Evolutionary conservation across 2,888 invertebrate genomes (phyloP).

Genomic region (Ethmia dodecea): DNA sequence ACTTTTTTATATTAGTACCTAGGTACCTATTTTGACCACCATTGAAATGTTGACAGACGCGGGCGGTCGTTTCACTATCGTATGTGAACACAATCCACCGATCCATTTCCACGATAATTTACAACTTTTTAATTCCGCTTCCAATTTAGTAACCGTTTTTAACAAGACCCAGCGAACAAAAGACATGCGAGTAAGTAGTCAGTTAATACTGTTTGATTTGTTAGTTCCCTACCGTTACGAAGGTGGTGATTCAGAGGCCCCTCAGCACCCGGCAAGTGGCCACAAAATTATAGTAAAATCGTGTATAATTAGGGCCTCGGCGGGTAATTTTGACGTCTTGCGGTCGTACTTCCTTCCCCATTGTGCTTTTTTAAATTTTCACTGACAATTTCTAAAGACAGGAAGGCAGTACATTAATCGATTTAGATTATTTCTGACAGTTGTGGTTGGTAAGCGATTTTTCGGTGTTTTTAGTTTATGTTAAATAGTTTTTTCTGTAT

Average conservation of each 20-base stretch:
- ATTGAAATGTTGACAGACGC: too few relatives aligned
- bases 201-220: constrained; percentile 63
- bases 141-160: constrained; percentile 39
- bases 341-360: constrained; percentile 69
- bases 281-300: constrained; percentile 68
- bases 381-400: constrained; percentile 36
- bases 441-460: constrained; percentile 59
- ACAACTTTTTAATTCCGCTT: constrained; percentile 23
- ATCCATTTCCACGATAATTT: constrained; percentile 40
- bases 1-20: too few relatives aligned
- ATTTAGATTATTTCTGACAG: constrained; percentile 67
- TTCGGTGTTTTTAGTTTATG: constrained; percentile 31
- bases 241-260: constrained; percentile 57
- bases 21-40: too few relatives aligned
- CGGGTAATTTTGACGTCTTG: constrained; percentile 60
- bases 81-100: constrained; percentile 4
- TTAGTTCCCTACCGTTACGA: constrained; percentile 46
- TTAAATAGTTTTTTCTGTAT: constrained; percentile 40
- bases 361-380: constrained; percentile 28
- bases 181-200: constrained; percentile 27
- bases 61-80: neutral
- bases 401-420: constrained; percentile 58
- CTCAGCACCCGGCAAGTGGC: constrained; percentile 41
- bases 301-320: constrained; percentile 66
- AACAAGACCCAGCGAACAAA: constrained; percentile 38